Evolutionary conservation across 1,140 invertebrate genomes (phyloP), one percentile per base, ranked within the genome.

Genomic region (Sitophilus oryzae): DNA sequence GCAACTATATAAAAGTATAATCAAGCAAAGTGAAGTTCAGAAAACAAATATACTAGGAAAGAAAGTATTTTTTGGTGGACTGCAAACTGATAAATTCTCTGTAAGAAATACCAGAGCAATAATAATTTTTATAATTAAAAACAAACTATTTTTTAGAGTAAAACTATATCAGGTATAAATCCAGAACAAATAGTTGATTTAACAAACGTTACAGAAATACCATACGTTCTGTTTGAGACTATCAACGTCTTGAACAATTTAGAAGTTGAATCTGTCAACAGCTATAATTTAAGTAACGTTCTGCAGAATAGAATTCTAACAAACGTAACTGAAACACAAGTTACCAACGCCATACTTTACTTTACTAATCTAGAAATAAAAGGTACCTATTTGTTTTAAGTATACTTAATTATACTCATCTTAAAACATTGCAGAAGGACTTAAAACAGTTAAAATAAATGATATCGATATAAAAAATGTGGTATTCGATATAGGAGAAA

Each of bases 51-150:
- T 69, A 8, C 50, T 43, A 18, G 68, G 68, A 18, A 52, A 46
- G 20, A 70, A 70, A 57, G 63, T 58, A 8, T 69, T 70, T 48
- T 66, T 63, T 52, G 56, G 41, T 10, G 66, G 67, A 6, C 36
- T 69, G 5, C 50, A 67, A 60, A 56, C 58, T 16, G 52, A 66
- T 8, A 56, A 45, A 50, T 43, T 68, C 21, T 10, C 57, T 15
- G 64, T 66, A 59, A 46, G 50, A n/a, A n/a, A n/a, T n/a, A n/a
- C n/a, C n/a, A n/a, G n/a, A n/a, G n/a, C n/a, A n/a, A n/a, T n/a
- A n/a, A n/a, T n/a, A n/a, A n/a, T 49, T 22, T 23, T 22, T 38
- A 21, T 20, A 6, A 40, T 15, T 44, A 14, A 40, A 36, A 48
- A 5, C 8, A 11, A 48, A 23, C 16, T 43, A 48, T 47, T 25